Evolutionary conservation across 2,888 invertebrate species (phyloP), one percentile per base, ranked within the genome.

Genomic region (Gastrophysa polygoni): DNA sequence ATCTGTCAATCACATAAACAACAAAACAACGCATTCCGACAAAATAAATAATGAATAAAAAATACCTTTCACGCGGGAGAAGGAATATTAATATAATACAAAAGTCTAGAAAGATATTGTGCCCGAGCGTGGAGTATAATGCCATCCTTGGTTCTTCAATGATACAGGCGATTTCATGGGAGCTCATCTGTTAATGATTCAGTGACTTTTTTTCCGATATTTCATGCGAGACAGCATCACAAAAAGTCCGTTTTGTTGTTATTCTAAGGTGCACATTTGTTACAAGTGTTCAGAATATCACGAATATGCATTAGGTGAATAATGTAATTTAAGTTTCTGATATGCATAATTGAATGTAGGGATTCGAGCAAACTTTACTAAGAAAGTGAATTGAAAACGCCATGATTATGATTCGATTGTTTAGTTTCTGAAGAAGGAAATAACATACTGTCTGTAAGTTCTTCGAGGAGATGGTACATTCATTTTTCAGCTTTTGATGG

Each of bases 1-100:
- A 71, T 70, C 71, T 66, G 71, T 69, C 70, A 67, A 68, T 71
- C 67, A 68, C 61, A 64, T 67, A 62, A 63, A 69, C 69, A 69
- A 64, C 58, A 61, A 62, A 63, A 69, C 69, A 69, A 64, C 58
- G 63, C 61, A 66, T 66, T 59, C 66, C 60, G 63, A 59, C 29
- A 57, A 58, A 66, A 64, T 68, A 59, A 66, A 66, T 66, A 66
- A 66, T 59, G 66, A 57, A 63, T 66, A 63, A 66, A 66, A 63
- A 66, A 65, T 44, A 32, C 54, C 46, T 62, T 56, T 55, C 63
- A 57, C 29, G 38, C 54, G 28, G 49, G 59, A 54, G 38, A 47
- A n/a, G n/a, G n/a, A 59, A 61, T 61, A 61, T 64, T 61, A 56
- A 61, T 61, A 61, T 58, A 56, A 55, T 46, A 56, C 38, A 56